phyloP scores from a whole-genome alignment of 2,888 invertebrate genomes.

The Griposia aprilina region DNA sequence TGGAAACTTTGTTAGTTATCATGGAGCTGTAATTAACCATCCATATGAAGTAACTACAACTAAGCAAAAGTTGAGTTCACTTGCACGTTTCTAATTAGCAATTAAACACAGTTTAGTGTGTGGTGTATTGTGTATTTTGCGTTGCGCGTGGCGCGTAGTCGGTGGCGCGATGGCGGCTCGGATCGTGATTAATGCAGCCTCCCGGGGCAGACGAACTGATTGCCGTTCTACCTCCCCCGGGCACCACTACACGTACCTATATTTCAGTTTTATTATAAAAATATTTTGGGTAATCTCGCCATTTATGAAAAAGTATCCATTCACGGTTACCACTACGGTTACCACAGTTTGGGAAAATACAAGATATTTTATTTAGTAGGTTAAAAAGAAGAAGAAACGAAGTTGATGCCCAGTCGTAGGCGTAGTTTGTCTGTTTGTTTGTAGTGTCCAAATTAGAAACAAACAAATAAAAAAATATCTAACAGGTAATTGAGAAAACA shows the following conservation, averaged over 20 bases:
- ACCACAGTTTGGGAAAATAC: not conserved
- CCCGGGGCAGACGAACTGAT: constrained; percentile 80
- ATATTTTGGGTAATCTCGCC: constrained; percentile 55
- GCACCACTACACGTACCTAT: constrained; percentile 65
- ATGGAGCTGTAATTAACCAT: not conserved
- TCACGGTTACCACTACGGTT: not conserved
- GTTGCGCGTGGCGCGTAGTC: constrained; percentile 61
- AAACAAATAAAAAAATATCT: not conserved
- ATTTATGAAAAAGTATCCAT: constrained; percentile 30
- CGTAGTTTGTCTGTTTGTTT: not conserved
- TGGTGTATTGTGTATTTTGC: constrained; percentile 55
- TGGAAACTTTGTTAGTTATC: not conserved
- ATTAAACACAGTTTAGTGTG: constrained; percentile 65
- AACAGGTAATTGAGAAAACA: constrained; percentile 7
- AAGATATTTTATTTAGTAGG: not conserved
- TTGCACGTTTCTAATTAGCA: constrained; percentile 57
- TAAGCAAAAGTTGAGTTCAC: constrained; percentile 1
- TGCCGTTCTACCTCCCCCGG: constrained; percentile 76
- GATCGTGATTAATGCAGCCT: constrained; percentile 82
- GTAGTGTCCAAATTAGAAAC: not conserved
- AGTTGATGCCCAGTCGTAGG: not conserved
- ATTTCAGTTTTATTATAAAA: constrained; percentile 63
- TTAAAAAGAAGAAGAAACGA: not conserved
- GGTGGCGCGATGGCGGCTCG: constrained; percentile 58
- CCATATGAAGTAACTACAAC: not conserved